Evolutionary conservation across 2,797 vertebrate species (phyloP), one percentile per base, ranked within the genome.

Genomic region (Cynodonichthys magdalenae): DNA sequence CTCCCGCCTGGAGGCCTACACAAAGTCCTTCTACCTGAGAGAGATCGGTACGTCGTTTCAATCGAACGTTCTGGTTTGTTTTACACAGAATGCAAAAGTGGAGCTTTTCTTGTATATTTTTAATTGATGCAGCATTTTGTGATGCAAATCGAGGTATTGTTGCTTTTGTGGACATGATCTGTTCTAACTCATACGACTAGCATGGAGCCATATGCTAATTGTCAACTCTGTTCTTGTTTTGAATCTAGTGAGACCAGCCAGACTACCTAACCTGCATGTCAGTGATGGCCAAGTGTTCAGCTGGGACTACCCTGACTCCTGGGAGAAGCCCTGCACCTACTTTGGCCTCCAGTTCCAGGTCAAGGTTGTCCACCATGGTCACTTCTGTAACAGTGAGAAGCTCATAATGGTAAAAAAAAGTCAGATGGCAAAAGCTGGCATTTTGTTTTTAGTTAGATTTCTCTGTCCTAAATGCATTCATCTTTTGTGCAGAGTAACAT

Each of bases 261-360:
- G 54, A 17, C 66, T 92, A 15, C 31, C 71, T 0, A 61, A 63
- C 60, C 75, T 94, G 51, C 58, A 1, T 0, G 18, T 63, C 5
- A 57, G 17, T 0, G 11, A 72, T 0, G 80, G 59, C 0, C 80
- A 48, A 0, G 41, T 60, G 24, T 91, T 93, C 69, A 63, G 19
- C 24, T 93, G 92, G 92, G 59, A 45, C 20, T 77, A 77, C 65
- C 92, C 93, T 0, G 71, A 80, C 4, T 80, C 88, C 17, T 94
- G 93, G 93, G 85, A 88, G 51, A 68, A 39, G 6, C 93, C 93
- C 14, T 62, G 76, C 52, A 52, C 76, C 15, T 94, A 29, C 77
- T 94, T 81, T 24, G 18, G 62, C 14, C 88, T 94, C 27, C 51
- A 69, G 2, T 94, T 92, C 42, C 67, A 93, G 63, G 86, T 93